Percentiles rank a stretch among this genome's conserved stretches.
Evolutionary conservation across 92 coral and sea anemone species (phyloP).

Genomic region (Scolanthus callimorphus): DNA sequence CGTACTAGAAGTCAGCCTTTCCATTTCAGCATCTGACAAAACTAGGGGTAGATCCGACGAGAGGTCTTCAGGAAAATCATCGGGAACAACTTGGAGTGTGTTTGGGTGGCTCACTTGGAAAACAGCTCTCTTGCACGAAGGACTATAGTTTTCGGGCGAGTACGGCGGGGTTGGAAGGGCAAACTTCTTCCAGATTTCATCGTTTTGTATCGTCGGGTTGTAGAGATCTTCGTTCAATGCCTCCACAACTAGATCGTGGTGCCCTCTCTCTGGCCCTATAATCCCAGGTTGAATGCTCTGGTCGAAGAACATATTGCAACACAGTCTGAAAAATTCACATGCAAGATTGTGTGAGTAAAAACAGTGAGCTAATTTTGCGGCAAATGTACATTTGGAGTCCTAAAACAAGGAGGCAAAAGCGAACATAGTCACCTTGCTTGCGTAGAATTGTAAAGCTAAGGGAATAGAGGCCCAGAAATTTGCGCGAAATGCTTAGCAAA

Average conservation of each 20-base stretch:
- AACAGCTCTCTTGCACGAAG: slow-evolving; percentile 40
- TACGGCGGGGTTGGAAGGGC: slow-evolving; percentile 97
- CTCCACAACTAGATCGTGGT: slow-evolving; percentile 56
- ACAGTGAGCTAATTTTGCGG: slow-evolving; percentile 26
- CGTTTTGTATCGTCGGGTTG: slow-evolving; percentile 53
- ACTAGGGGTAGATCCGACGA: slow-evolving; percentile 86
- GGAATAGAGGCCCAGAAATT: too few species aligned
- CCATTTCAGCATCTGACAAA: slow-evolving; percentile 95
- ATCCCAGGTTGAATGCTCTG: slow-evolving; percentile 57
- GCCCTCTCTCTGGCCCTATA: slow-evolving; percentile 40
- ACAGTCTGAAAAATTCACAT: slow-evolving; percentile 55
- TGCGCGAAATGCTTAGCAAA: too few species aligned
- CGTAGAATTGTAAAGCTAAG: too few species aligned
- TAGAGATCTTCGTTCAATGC: slow-evolving; percentile 67
- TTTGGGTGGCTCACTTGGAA: slow-evolving; percentile 37
- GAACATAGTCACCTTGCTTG: slow-evolving; percentile 68
- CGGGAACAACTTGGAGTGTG: slow-evolving; percentile 94
- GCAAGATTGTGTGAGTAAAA: slow-evolving; percentile 38
- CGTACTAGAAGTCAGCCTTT: slow-evolving; percentile 80
- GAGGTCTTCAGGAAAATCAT: slow-evolving; percentile 80
- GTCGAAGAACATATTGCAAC: slow-evolving; percentile 85
- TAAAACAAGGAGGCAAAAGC: slow-evolving; percentile 9
- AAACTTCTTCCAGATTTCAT: slow-evolving; percentile 77
- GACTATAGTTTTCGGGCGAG: slow-evolving; percentile 79
- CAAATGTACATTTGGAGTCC: slow-evolving; percentile 29